phyloP scores from a whole-genome alignment of 2,888 invertebrate genomes.

The Yponomeuta evonymella region DNA sequence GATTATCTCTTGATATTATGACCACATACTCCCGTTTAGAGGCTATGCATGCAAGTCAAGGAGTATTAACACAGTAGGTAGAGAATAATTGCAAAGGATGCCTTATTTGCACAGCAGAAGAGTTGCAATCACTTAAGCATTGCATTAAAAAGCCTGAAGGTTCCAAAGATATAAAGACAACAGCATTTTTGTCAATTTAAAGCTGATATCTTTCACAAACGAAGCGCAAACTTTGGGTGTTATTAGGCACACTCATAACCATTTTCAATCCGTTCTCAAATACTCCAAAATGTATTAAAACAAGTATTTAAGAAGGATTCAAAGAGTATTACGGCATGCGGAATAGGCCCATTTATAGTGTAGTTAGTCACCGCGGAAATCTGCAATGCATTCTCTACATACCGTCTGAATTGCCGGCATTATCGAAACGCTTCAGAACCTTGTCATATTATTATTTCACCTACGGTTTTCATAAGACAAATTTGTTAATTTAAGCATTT shows the following conservation, averaged over 20 bases:
- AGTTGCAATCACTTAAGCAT: background rate
- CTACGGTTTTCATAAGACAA: too few species aligned
- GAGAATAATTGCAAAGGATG: background rate
- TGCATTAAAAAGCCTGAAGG: background rate
- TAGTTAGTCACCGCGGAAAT: background rate
- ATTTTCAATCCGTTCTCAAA: too few species aligned
- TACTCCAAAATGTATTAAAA: too few species aligned
- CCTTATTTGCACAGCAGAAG: background rate
- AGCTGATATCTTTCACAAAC: background rate
- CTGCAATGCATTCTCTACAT: constrained; percentile 1
- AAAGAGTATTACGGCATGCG: too few species aligned
- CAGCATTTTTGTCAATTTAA: background rate
- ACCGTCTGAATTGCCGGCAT: background rate
- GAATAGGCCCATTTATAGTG: background rate
- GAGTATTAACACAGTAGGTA: background rate
- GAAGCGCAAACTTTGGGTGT: background rate
- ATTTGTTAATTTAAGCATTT: too few species aligned
- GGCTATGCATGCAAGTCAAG: constrained; percentile 51
- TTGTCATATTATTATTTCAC: background rate
- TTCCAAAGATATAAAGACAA: background rate
- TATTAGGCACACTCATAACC: background rate
- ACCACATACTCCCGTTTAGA: constrained; percentile 73
- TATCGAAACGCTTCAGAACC: background rate
- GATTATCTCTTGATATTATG: constrained; percentile 64
- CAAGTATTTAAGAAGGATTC: too few species aligned